Percentiles rank a stretch among this genome's conserved stretches.
Evolutionary conservation across 2,888 invertebrate species (phyloP).

Genomic region (Hydraecia micacea): DNA sequence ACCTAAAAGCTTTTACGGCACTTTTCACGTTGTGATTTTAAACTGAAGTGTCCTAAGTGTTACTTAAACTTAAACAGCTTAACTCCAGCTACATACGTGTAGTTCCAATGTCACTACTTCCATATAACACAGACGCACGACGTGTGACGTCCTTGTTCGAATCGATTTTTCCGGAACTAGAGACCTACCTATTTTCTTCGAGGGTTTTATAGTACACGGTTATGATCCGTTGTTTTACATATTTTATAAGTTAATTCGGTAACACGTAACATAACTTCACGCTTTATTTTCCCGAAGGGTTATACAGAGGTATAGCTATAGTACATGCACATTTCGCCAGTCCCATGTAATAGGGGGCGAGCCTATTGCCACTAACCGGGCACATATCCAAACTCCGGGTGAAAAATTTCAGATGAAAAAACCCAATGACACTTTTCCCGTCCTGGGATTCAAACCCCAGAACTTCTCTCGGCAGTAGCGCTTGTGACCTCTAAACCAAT

Average conservation of each 20-base stretch:
- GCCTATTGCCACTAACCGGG: too few species aligned
- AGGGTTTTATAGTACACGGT: background rate
- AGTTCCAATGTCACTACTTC: slow-evolving; percentile 8
- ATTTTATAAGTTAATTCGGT: background rate
- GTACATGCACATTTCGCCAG: background rate
- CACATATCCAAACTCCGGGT: background rate
- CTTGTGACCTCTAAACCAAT: background rate
- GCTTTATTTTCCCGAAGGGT: background rate
- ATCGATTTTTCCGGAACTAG: slow-evolving; percentile 43
- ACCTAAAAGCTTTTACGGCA: slow-evolving; percentile 14
- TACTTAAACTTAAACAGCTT: slow-evolving; percentile 24
- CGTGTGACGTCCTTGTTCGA: slow-evolving; percentile 25
- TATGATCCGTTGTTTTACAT: background rate
- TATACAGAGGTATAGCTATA: background rate
- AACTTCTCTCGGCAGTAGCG: background rate
- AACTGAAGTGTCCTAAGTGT: slow-evolving; percentile 22
- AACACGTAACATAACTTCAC: too few species aligned
- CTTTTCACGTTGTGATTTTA: slow-evolving; percentile 20
- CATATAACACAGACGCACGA: slow-evolving; percentile 7
- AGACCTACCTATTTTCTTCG: slow-evolving; percentile 9
- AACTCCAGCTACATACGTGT: background rate
- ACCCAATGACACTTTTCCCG: background rate
- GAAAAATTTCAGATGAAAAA: background rate
- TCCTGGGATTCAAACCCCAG: background rate
- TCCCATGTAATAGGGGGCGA: too few species aligned